Conservation (phyloP, 2,113 vertebrate genomes). For the Gallinago media region DNA sequence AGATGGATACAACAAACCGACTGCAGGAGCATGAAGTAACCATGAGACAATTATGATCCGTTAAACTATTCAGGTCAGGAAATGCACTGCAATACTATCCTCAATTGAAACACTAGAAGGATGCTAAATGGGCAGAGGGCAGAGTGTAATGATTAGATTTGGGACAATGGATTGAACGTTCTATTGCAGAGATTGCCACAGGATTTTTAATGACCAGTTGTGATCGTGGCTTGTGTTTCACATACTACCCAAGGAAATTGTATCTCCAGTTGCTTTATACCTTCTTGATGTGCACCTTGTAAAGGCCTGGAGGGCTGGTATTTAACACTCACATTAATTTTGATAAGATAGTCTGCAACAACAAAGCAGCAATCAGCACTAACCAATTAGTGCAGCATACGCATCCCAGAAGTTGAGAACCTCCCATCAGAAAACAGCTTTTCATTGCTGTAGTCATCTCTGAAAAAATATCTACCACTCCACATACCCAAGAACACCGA, state of each 20-base stretch:
- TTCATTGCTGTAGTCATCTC: background rate
- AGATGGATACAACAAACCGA: slow-evolving; percentile 55
- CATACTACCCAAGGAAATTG: background rate
- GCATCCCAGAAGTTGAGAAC: background rate
- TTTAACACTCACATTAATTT: background rate
- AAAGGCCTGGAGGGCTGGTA: background rate
- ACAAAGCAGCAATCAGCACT: background rate
- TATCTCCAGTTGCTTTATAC: background rate
- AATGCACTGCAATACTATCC: slow-evolving; percentile 64
- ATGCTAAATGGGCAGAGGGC: slow-evolving; percentile 67
- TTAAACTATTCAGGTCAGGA: slow-evolving; percentile 72
- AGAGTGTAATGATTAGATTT: slow-evolving; percentile 71
- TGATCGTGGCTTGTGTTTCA: background rate
- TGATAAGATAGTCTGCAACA: background rate
- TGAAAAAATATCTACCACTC: background rate
- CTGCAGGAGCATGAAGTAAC: slow-evolving; percentile 55
- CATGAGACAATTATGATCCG: slow-evolving; percentile 67
- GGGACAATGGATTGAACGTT: slow-evolving; percentile 65
- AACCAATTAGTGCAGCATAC: background rate
- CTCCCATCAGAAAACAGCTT: background rate
- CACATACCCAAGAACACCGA: background rate
- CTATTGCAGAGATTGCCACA: slow-evolving; percentile 38
- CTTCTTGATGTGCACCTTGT: background rate
- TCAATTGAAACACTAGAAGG: slow-evolving; percentile 62
- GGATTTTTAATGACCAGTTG: slow-evolving; percentile 57